Evolutionary conservation across 1,140 invertebrate genomes (phyloP).

Genomic region (Oryctes rhinoceros): DNA sequence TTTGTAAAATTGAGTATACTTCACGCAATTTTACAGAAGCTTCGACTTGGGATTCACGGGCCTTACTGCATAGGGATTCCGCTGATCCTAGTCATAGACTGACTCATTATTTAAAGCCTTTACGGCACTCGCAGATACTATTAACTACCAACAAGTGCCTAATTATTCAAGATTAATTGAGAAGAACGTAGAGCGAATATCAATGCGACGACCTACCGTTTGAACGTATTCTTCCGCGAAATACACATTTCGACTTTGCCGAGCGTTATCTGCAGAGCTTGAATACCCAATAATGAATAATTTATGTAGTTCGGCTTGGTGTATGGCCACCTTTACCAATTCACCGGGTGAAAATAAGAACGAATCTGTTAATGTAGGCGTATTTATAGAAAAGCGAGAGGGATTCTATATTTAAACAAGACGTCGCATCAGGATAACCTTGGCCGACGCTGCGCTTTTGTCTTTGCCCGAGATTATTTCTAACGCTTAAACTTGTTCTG

Average conservation of each 20-base stretch:
- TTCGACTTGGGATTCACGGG: too few relatives aligned
- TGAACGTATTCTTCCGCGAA: too few relatives aligned
- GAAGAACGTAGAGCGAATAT: too few relatives aligned
- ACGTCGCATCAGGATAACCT: slow-evolving; percentile 30
- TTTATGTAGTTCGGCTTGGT: not conserved
- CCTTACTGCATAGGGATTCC: too few relatives aligned
- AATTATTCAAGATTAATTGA: too few relatives aligned
- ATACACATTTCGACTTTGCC: not conserved
- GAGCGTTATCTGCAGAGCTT: not conserved
- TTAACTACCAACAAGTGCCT: too few relatives aligned
- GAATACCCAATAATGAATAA: not conserved
- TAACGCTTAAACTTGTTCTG: slow-evolving; percentile 29
- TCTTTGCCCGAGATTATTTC: slow-evolving; percentile 36
- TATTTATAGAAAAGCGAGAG: slow-evolving; percentile 35
- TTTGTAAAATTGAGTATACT: too few relatives aligned
- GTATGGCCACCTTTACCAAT: slow-evolving; percentile 9
- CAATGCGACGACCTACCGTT: too few relatives aligned
- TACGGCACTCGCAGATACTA: too few relatives aligned
- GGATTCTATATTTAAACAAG: slow-evolving; percentile 34
- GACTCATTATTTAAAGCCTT: too few relatives aligned
- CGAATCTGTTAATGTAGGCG: slow-evolving; percentile 21
- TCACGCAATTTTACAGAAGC: too few relatives aligned
- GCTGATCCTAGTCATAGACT: too few relatives aligned
- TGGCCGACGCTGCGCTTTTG: slow-evolving; percentile 35
- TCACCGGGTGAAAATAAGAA: slow-evolving; percentile 20